A percentile compares a stretch with the other conserved stretches of the same genome.
Conservation (phyloP, 2,113 vertebrate genomes). For the Gavialis gangeticus region DNA sequence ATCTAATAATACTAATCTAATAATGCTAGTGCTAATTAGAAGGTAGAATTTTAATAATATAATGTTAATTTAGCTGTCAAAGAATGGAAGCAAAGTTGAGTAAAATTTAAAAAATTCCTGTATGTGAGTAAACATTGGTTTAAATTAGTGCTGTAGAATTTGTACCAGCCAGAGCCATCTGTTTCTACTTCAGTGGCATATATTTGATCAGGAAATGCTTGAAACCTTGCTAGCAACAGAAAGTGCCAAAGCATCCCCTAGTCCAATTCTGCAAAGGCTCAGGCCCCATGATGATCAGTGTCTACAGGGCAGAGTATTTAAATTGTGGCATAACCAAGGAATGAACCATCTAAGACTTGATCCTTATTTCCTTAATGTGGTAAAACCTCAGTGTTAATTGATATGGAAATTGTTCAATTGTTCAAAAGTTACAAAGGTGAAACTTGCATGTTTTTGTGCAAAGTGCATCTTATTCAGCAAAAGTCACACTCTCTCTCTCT, state of each 20-base stretch:
- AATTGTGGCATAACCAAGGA: background rate
- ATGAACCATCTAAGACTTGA: background rate
- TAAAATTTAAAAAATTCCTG: background rate
- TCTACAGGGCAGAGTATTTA: background rate
- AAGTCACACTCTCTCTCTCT: accelerated
- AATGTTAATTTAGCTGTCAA: background rate
- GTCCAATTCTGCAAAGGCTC: too few species aligned
- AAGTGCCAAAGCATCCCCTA: too few species aligned
- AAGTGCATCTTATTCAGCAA: background rate
- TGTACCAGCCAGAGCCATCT: accelerated
- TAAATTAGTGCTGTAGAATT: background rate
- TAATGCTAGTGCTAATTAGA: background rate
- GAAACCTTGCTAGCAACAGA: too few species aligned
- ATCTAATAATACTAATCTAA: background rate
- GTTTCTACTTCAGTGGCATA: background rate
- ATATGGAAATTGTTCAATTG: background rate
- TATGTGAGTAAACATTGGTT: background rate
- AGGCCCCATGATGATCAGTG: too few species aligned
- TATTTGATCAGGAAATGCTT: background rate
- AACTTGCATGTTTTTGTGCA: background rate
- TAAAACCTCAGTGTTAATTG: background rate
- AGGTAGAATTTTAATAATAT: background rate
- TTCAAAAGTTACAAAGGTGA: background rate
- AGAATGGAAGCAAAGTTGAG: background rate
- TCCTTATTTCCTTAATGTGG: background rate